Base-by-base conservation (phyloP, 1,140 invertebrate genomes). In the Platorchestia sp. region DNA sequence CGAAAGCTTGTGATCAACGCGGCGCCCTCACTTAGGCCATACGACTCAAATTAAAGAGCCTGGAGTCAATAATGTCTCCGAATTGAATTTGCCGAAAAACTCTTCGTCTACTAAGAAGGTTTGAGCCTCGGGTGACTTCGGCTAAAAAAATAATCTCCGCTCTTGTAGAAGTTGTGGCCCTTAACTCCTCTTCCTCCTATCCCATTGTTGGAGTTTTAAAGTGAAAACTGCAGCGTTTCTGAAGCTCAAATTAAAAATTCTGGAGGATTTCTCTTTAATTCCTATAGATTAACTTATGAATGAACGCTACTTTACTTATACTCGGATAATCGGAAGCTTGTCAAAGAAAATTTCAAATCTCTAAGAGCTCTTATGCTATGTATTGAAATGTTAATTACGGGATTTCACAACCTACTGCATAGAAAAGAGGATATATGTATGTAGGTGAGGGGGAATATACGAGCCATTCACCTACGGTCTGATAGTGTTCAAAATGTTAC, bases 1-100 rank as follows among this genome's bases (percentile, higher is more conserved):
- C 59, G 59, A 75, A 75, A 75, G 59, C 59, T 75, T 75, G 59
- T 75, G 59, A 75, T 75, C 59, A 75, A 75, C 59, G 59, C 59
- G 59, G 59, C 59, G 36, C 36, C 59, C 27, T 75, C 59, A 75
- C 59, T 75, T 75, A 75, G 59, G 59, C 27, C 27, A 36, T 75
- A 75, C 59, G 59, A 75, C 59, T 75, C 14, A 75, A 75, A 75
- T 75, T 75, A 75, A 75, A 75, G 59, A 36, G 59, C 27, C 59
- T 75, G 59, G 59, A 22, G 59, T 36, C 59, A 75, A 36, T 36
- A 75, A 75, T 75, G 59, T 75, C 59, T 36, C 14, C 27, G 59
- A 75, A 75, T 75, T 75, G 59, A 75, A 75, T 75, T 75, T 75
- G 27, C 59, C 3, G 14, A 36, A 75, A 75, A 75, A 75, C 14